These are phyloP conservation scores for Dascillus cervinus DNA, from an alignment of 2,888 invertebrate species.

Conservation along the genomic window DNA sequence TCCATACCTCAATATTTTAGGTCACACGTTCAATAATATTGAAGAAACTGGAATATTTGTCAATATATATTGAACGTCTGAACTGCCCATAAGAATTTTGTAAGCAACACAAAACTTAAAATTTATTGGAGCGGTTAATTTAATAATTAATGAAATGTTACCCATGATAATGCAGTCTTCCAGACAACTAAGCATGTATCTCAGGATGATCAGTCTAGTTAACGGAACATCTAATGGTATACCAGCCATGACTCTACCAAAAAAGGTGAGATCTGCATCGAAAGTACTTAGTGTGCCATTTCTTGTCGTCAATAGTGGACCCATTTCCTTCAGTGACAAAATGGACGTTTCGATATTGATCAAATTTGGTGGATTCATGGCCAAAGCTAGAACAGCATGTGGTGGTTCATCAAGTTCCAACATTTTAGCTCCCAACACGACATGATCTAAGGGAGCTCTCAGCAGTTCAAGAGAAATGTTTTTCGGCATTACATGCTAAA, in stretches of 20 bases:
- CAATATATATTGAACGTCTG: no score
- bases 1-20: no score
- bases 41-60: no score
- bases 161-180: conserved; percentile 82
- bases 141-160: conserved; percentile 28
- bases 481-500: conserved; percentile 67
- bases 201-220: conserved; percentile 77
- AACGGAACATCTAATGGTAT: conserved; percentile 78
- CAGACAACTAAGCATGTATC: conserved; percentile 76
- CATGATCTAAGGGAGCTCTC: conserved; percentile 70
- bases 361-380: conserved; percentile 81
- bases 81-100: not conserved
- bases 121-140: not conserved
- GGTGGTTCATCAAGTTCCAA: conserved; percentile 75
- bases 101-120: no score
- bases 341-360: conserved; percentile 74
- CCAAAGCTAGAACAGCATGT: conserved; percentile 67
- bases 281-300: conserved; percentile 30
- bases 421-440: conserved; percentile 74
- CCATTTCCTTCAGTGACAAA: conserved; percentile 80
- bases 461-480: conserved; percentile 68
- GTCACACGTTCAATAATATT: no score
- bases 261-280: conserved; percentile 82
- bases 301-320: conserved; percentile 62
- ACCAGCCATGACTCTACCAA: conserved; percentile 75